Conservation (phyloP, 1,140 invertebrate species). For the Drosophila biarmipes region DNA sequence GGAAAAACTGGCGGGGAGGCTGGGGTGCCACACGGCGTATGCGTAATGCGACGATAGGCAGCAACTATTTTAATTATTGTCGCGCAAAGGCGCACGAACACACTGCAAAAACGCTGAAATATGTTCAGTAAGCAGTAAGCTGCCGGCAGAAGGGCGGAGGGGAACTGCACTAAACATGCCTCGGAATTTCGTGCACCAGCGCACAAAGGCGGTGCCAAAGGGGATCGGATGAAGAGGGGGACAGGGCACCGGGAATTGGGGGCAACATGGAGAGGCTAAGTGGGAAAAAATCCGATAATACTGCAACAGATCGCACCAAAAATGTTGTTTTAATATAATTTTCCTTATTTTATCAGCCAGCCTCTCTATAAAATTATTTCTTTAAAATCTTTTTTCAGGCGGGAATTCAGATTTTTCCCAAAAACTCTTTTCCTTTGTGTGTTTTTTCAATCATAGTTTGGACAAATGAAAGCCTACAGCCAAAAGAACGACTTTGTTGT, state of each 20-base stretch:
- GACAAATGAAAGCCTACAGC: no score
- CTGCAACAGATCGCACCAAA: not conserved
- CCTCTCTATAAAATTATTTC: not conserved
- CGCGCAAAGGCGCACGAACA: conserved; percentile 44
- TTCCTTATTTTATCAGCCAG: not conserved
- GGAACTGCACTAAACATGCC: conserved; percentile 19
- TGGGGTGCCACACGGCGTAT: conserved; percentile 52
- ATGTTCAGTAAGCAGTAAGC: conserved; percentile 41
- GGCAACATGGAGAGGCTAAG: conserved; percentile 18
- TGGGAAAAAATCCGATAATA: not conserved
- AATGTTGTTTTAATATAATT: no score
- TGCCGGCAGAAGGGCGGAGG: not conserved
- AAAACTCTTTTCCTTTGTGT: no score
- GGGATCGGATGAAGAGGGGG: conserved; percentile 2
- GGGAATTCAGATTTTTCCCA: no score
- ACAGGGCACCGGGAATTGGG: conserved; percentile 4
- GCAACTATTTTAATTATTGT: conserved; percentile 79
- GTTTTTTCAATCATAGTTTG: no score
- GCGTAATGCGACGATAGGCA: conserved; percentile 74
- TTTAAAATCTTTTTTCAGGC: not conserved
- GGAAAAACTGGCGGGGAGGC: not conserved
- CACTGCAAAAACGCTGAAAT: conserved; percentile 36
- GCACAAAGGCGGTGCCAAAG: conserved; percentile 19
- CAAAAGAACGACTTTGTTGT: no score
- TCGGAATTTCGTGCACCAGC: conserved; percentile 29